Conservation (phyloP, 2,113 vertebrate genomes). For the Apodemus sylvaticus region DNA sequence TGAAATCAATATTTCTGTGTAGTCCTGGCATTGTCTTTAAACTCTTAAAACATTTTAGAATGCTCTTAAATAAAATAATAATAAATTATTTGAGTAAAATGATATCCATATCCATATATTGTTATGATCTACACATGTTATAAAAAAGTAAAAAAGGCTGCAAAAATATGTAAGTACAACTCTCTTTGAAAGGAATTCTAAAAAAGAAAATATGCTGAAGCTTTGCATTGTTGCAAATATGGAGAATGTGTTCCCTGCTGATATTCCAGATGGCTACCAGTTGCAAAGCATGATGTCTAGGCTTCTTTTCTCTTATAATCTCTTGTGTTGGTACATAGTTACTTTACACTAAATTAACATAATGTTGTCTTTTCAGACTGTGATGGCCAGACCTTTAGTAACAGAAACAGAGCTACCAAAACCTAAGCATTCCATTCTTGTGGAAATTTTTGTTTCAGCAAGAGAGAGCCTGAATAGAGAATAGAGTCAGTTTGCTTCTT, state of each 20-base stretch:
- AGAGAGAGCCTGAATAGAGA: not conserved
- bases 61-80: not conserved
- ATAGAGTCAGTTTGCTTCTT: slow-evolving; percentile 24
- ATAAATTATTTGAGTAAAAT: not conserved
- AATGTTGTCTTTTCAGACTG: slow-evolving; percentile 6
- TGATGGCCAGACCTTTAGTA: slow-evolving; percentile 35
- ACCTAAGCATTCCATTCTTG: not conserved
- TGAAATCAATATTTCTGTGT: not conserved
- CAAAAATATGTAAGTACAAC: not conserved
- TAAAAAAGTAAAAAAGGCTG: not conserved
- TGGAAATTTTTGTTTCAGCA: not conserved
- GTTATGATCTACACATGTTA: not conserved
- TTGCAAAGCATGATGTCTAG: not conserved
- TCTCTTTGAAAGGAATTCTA: not conserved
- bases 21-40: not conserved
- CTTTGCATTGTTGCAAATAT: not conserved
- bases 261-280: not conserved
- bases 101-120: not conserved
- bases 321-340: not conserved
- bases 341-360: slow-evolving; percentile 36
- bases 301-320: not conserved
- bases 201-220: slow-evolving; percentile 44
- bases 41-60: not conserved
- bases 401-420: slow-evolving; percentile 50
- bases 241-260: not conserved